These are phyloP conservation scores for Nilaparvata lugens DNA, from an alignment of 1,140 invertebrate species.

Conservation along the genomic window DNA sequence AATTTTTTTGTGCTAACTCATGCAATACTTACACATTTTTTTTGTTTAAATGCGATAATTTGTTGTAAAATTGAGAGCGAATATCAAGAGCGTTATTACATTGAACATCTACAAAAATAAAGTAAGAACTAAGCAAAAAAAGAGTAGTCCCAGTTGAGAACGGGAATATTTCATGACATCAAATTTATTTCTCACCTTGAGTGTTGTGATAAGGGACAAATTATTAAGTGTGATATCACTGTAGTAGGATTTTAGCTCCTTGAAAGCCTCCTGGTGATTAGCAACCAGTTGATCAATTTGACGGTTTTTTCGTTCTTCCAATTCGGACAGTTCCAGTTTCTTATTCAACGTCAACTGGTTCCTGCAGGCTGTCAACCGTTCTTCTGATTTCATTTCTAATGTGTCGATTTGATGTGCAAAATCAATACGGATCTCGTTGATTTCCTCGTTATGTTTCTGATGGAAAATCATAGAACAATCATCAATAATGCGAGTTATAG, in stretches of 20 bases:
- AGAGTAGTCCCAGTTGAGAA: too few relatives aligned
- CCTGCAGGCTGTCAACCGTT: conserved; percentile 61
- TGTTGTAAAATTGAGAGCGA: too few relatives aligned
- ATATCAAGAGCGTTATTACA: too few relatives aligned
- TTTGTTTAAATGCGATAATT: too few relatives aligned
- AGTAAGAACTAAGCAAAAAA: too few relatives aligned
- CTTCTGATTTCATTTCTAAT: conserved; percentile 71
- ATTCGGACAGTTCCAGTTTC: conserved; percentile 68
- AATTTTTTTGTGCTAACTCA: too few relatives aligned
- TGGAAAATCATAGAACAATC: too few relatives aligned
- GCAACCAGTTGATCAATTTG: conserved; percentile 71
- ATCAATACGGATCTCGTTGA: conserved; percentile 53
- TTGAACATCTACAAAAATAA: too few relatives aligned
- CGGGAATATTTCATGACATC: background rate
- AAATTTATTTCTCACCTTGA: conserved; percentile 47
- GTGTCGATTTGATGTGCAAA: conserved; percentile 68
- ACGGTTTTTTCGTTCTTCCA: conserved; percentile 82
- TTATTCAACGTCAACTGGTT: conserved; percentile 65
- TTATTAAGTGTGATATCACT: conserved; percentile 90
- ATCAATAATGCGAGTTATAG: too few relatives aligned
- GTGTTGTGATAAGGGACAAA: conserved; percentile 66
- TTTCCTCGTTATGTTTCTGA: conserved; percentile 47
- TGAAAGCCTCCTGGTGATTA: conserved; percentile 75
- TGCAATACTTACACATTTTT: too few relatives aligned
- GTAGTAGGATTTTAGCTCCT: conserved; percentile 87